Conservation (phyloP, 2,797 vertebrate genomes). For the Telmatherina bonti region DNA sequence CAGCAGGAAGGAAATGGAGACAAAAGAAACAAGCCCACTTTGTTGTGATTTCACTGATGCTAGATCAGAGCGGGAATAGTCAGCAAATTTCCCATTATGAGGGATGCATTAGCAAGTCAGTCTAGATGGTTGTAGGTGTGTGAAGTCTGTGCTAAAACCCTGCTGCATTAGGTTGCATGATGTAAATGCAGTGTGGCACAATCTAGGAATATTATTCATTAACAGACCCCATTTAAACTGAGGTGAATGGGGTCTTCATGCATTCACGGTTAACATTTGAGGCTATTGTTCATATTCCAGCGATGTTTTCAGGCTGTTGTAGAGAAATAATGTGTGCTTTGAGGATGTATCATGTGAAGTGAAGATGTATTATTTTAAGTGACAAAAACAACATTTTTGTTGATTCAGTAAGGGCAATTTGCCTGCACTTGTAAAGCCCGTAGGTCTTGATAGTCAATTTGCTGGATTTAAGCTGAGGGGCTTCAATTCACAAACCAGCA, state of each 20-base stretch:
- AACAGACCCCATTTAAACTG: constrained; percentile 26
- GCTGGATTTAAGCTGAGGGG: constrained; percentile 69
- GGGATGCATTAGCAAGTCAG: constrained; percentile 50
- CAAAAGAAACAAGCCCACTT: constrained; percentile 52
- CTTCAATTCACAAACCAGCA: constrained; percentile 73
- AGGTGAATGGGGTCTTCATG: constrained; percentile 35
- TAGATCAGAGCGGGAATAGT: constrained; percentile 34
- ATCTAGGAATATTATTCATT: constrained; percentile 28
- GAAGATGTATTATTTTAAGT: constrained; percentile 63
- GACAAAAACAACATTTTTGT: constrained; percentile 66
- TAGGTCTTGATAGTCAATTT: constrained; percentile 73
- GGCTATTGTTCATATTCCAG: constrained; percentile 48
- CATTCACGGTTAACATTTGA: constrained; percentile 32
- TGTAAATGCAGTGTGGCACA: constrained; percentile 20
- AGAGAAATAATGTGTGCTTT: constrained; percentile 53
- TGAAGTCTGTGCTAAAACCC: constrained; percentile 23
- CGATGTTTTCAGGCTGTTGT: constrained; percentile 36
- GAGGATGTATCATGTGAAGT: constrained; percentile 42
- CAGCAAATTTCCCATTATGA: constrained; percentile 33
- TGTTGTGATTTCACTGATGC: constrained; percentile 47
- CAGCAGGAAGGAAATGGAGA: constrained; percentile 37
- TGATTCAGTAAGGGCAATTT: constrained; percentile 67
- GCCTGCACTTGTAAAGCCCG: constrained; percentile 49
- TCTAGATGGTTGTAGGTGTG: constrained; percentile 25
- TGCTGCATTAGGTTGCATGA: constrained; percentile 2